Base-by-base conservation (phyloP, 1,140 invertebrate species). In the Nasonia giraulti region DNA sequence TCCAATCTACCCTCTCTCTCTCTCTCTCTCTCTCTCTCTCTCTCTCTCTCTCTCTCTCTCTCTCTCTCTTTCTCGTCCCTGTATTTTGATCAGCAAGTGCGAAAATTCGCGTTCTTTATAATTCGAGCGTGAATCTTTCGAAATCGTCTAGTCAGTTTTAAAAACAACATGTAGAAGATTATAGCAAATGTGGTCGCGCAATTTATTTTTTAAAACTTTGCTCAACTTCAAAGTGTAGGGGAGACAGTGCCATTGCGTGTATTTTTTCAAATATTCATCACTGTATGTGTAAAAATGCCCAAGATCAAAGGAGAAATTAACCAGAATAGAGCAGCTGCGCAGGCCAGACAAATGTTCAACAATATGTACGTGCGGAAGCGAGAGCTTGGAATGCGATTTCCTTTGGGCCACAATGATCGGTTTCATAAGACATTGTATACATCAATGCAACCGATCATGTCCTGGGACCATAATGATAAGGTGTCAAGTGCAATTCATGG, bases 371-470 rank as follows among this genome's bases (percentile, higher is more conserved):
- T 86, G 68, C 31, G 85, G 80, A 90, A 93, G 83, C 91, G 95
- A 73, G 95, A 96, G 90, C 90, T 94, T 40, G 95, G 95, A 11
- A 93, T 94, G 66, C 92, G 90, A 47, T 93, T 92, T 47, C 93
- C 94, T 3, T 88, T 95, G 14, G 95, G 95, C 6, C 93, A 94
- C 75, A 93, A 91, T 40, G 94, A 96, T 92, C 93, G 92, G 3
- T 94, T 96, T 88, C 93, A 95, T 68, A 94, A 94, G 85, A 95
- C 94, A 81, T 90, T 96, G 11, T 96, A 96, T 78, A 94, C 94
- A 23, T 94, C 95, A 4, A 94, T 96, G 89, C 93, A 94, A 83
- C 95, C 95, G 0, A 94, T 95, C 84, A 94, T 93, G 73, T 94
- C 94, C 44, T 96, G 95, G 95, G 95, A 96, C 88, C 93, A 93